Base-by-base conservation (phyloP, 2,113 vertebrate species). In the Orycteropus afer region DNA sequence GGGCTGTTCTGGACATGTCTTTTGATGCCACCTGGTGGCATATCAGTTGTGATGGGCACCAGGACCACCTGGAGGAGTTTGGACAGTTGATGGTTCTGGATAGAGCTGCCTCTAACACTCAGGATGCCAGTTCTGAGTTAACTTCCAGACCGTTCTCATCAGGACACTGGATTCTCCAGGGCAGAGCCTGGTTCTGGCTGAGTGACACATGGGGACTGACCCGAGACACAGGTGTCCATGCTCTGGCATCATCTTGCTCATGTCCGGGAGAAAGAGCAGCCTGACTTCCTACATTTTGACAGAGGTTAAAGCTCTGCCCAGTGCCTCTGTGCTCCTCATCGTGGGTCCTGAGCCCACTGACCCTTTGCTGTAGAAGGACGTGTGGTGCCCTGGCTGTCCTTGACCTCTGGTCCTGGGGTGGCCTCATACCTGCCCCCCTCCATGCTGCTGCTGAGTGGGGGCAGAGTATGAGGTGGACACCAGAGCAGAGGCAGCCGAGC, bases 21-120 rank as follows among this genome's bases (percentile, higher is more conserved):
- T 74, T 23, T 5, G 45, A 25, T 20, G 25, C 73, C 25, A 34
- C 47, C 22, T 10, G 3, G 34, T 0, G 0, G 45, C 10, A 0
- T 32, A 32, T 80, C 63, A 9, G 7, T 13, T 27, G 13, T 51
- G 34, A 20, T 15, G 1, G 34, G 55, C 2, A 25, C 47, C 71
- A 2, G 2, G 45, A 27, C 23, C 32, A 7, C 7, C 0, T 71
- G 40, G 32, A 5, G 37, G 32, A 7, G 32, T 34, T 9, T 57
- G 2, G 14, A 27, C 32, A 23, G 77, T 42, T 9, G 2, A 13
- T 51, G 17, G 3, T 14, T 2, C 34, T 34, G 20, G 6, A 6
- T 2, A 0, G 18, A 42, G 34, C 37, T 71, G 37, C 8, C 11
- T 13, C 49, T 5, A 29, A 2, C 0, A 32, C 17, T 42, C 29